Evolutionary conservation across 2,888 invertebrate species (phyloP), one percentile per base, ranked within the genome.

Genomic region (Standfussiana lucernea): DNA sequence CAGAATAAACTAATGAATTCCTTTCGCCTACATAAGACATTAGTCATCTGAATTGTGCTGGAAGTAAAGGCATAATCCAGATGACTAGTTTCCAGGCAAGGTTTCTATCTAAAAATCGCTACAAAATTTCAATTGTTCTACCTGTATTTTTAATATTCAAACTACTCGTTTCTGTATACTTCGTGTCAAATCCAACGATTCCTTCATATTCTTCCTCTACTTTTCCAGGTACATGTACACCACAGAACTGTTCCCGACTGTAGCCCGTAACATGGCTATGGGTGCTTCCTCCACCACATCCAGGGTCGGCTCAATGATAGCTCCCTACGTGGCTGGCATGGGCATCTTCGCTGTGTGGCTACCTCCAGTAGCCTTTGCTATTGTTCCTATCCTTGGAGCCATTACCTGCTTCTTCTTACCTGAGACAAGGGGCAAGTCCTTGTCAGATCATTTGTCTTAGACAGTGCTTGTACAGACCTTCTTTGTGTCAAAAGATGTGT

Each of bases 171-270:
- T 35, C 10, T 35, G 18, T 35, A 21, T 10, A 59, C 10, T 32
- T 10, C 8, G 1, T 32, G 10, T 32, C 21, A 61, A 56, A 47
- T 47, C 7, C 13, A n/a, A 42, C 15, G 6, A 21, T 24, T 32
- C 1, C 1, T 72, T 6, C 42, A 45, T 18, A 5, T 61, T 65
- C 11, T 15, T 40, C 7, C 15, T 62, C 0, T 47, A 10, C 32
- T 62, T 21, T 87, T 86, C 45, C 87, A 93, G 93, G 85, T 92
- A 92, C 79, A 90, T 91, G 85, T 93, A 86, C 87, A 97, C 97
- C 0, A 95, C 97, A 59, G 97, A 97, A 91, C 93, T 97, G 86
- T 97, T 97, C 86, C 97, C 97, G 0, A 97, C 97, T 0, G 96
- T 96, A 37, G 91, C 97, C 59, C 93, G 97, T 76, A 97, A 97